Percentiles rank a stretch among this genome's conserved stretches.
These are phyloP conservation scores for Heliconius charithonia DNA, from an alignment of 2,888 invertebrate genomes.

Conservation along the genomic window DNA sequence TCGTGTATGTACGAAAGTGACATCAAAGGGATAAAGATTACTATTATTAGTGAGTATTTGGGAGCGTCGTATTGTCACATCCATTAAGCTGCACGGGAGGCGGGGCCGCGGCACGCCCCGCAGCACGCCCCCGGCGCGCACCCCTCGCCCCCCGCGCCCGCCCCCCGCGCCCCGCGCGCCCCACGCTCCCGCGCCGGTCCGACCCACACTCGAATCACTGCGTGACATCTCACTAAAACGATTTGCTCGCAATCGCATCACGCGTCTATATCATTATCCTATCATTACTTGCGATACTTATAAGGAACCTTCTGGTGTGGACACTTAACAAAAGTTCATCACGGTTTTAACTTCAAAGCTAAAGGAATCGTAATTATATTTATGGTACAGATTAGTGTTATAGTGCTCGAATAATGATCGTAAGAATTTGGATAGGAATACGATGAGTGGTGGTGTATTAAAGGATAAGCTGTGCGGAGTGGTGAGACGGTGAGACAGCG, in stretches of 20 bases:
- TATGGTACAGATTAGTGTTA: constrained; percentile 17
- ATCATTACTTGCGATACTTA: constrained; percentile 49
- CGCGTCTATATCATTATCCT: constrained; percentile 63
- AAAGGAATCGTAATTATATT: neutral
- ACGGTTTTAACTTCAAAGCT: neutral
- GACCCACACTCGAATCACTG: constrained; percentile 45
- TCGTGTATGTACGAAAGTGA: constrained; percentile 2
- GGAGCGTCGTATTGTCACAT: constrained; percentile 82
- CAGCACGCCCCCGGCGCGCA: constrained; percentile 49
- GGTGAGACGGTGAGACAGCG: constrained; percentile 44
- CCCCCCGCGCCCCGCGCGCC: constrained; percentile 49
- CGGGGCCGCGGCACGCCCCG: constrained; percentile 69
- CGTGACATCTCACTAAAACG: constrained; percentile 71
- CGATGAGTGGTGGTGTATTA: constrained; percentile 46
- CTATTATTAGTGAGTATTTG: constrained; percentile 67
- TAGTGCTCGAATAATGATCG: constrained; percentile 38
- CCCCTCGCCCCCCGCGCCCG: constrained; percentile 54
- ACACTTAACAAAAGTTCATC: constrained; percentile 5
- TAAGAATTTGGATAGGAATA: constrained; percentile 46
- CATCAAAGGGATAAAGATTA: constrained; percentile 71
- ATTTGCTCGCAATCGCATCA: constrained; percentile 79
- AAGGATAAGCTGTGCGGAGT: constrained; percentile 40
- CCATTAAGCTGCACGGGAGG: constrained; percentile 74
- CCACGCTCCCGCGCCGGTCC: constrained; percentile 51
- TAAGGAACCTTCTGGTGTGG: constrained; percentile 27